Conservation (phyloP, 2,797 vertebrate genomes). For the Artibeus jamaicensis region DNA sequence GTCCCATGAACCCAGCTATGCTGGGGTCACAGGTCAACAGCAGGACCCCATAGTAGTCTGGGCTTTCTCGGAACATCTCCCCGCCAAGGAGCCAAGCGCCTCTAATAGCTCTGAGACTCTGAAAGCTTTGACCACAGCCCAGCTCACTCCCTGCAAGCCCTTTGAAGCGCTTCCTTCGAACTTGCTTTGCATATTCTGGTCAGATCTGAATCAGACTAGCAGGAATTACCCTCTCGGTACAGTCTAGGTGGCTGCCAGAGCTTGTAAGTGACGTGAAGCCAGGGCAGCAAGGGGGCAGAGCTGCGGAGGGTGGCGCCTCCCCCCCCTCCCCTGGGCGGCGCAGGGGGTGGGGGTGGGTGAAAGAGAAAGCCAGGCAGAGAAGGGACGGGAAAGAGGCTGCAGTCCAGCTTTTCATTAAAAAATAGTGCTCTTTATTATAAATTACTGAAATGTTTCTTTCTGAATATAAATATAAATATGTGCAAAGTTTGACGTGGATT, state of each 20-base stretch:
- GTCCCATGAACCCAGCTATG: neutral
- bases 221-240: constrained; percentile 65
- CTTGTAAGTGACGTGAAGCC: constrained; percentile 46
- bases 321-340: neutral
- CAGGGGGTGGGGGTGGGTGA: neutral
- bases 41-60: neutral
- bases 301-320: neutral
- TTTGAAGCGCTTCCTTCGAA: constrained; percentile 71
- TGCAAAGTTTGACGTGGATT: constrained; percentile 93
- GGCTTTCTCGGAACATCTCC: constrained; percentile 64
- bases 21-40: constrained; percentile 31
- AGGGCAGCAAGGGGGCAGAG: neutral
- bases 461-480: constrained; percentile 98
- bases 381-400: constrained; percentile 15
- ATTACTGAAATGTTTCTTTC: constrained; percentile 91
- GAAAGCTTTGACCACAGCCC: constrained; percentile 62
- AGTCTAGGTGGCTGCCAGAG: constrained; percentile 46
- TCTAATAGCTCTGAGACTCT: constrained; percentile 57
- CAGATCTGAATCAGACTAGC: constrained; percentile 73
- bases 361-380: neutral
- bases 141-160: neutral
- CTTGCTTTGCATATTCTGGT: constrained; percentile 75
- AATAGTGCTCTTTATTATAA: constrained; percentile 99
- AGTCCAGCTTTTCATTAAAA: constrained; percentile 90
- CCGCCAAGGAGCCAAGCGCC: neutral